Conservation (phyloP, 2,888 invertebrate species). For the Deilephila porcellus region DNA sequence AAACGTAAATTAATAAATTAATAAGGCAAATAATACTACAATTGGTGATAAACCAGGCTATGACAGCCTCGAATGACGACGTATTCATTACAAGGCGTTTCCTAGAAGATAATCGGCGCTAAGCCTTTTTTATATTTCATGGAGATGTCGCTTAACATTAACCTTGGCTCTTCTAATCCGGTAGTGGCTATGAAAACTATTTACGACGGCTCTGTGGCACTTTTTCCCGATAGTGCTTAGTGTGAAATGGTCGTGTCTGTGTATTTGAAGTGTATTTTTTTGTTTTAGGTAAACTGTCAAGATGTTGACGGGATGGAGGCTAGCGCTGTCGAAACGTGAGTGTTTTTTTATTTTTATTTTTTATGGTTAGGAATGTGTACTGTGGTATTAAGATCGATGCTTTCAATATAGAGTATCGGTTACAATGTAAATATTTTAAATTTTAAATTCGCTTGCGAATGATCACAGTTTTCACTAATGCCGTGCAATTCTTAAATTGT, state of each 20-base stretch:
- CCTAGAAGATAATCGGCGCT: constrained; percentile 17
- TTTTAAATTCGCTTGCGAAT: too few relatives aligned
- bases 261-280: constrained; percentile 30
- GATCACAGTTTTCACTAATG: too few relatives aligned
- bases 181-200: constrained; percentile 56
- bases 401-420: too few relatives aligned
- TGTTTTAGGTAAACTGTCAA: constrained; percentile 57
- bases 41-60: too few relatives aligned
- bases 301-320: constrained; percentile 79
- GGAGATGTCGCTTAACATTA: constrained; percentile 26
- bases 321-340: constrained; percentile 77
- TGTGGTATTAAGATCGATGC: too few relatives aligned
- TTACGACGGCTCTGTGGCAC: constrained; percentile 42
- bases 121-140: constrained; percentile 26
- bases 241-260: constrained; percentile 55
- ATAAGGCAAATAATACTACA: neutral
- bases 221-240: constrained; percentile 64
- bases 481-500: too few relatives aligned
- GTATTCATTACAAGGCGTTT: constrained; percentile 8
- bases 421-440: too few relatives aligned
- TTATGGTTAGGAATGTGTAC: too few relatives aligned
- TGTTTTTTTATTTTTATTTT: constrained; percentile 37
- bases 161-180: constrained; percentile 53
- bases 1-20: neutral
- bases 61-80: neutral